Conservation (phyloP, 2,113 vertebrate species). For the Nothobranchius kuhntae region DNA sequence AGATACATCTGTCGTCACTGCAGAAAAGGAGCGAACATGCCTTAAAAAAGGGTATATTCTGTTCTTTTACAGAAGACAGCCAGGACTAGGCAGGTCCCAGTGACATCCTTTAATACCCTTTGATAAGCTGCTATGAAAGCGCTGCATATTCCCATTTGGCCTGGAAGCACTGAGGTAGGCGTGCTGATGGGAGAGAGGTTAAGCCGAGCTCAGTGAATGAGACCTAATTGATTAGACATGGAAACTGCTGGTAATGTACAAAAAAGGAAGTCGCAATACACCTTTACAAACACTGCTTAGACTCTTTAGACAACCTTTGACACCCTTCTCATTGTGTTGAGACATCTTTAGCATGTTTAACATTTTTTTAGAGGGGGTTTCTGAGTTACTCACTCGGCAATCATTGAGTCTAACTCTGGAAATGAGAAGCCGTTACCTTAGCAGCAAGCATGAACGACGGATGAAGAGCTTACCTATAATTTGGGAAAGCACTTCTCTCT, state of each 20-base stretch:
- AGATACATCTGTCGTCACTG: conserved; percentile 73
- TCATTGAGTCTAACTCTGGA: conserved; percentile 46
- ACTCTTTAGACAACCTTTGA: conserved; percentile 21
- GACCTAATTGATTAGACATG: conserved; percentile 64
- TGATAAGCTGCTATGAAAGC: conserved; percentile 77
- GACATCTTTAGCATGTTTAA: conserved; percentile 40
- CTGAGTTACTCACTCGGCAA: neutral
- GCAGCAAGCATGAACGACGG: conserved; percentile 70
- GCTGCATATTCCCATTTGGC: conserved; percentile 56
- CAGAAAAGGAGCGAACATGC: conserved; percentile 35
- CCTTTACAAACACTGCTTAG: conserved; percentile 14
- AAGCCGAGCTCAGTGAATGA: conserved; percentile 49
- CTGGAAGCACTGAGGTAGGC: conserved; percentile 55
- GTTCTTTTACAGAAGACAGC: conserved; percentile 34
- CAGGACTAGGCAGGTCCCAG: conserved; percentile 64
- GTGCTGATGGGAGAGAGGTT: conserved; percentile 64
- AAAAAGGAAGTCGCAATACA: conserved; percentile 32
- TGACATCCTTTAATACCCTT: conserved; percentile 64
- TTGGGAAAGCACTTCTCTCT: conserved; percentile 75
- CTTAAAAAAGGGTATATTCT: conserved; percentile 41
- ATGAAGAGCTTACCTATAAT: conserved; percentile 82
- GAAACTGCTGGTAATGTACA: conserved; percentile 34
- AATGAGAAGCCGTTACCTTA: conserved; percentile 63
- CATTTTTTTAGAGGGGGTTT: conserved; percentile 29
- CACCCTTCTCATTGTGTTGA: conserved; percentile 54